Evolutionary conservation across 2,888 invertebrate species (phyloP).

Genomic region (Candidula unifasciata): DNA sequence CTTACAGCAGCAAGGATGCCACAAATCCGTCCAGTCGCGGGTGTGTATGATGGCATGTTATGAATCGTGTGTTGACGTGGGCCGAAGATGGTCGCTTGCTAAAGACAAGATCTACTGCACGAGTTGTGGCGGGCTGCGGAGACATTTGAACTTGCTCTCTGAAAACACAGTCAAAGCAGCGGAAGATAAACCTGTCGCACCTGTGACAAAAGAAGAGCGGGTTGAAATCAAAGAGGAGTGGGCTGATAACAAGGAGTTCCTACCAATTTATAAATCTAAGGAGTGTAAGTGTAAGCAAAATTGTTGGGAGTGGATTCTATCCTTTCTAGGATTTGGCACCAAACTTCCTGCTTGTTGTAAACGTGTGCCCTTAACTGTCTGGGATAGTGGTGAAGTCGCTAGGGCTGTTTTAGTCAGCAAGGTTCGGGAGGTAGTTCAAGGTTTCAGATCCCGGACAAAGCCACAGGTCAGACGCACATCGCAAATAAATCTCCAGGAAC

Average conservation of each 20-base stretch:
- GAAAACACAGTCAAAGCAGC: not conserved
- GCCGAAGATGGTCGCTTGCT: not conserved
- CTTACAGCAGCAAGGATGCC: slow-evolving; percentile 7
- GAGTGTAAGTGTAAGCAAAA: not conserved
- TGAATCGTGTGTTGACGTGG: slow-evolving; percentile 42
- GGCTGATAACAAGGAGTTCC: too few relatives aligned
- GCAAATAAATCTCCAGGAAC: not conserved
- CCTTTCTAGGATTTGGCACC: slow-evolving; percentile 15
- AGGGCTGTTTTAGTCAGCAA: not conserved
- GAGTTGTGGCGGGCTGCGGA: not conserved
- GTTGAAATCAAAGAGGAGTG: too few relatives aligned
- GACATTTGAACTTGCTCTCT: not conserved
- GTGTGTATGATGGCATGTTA: slow-evolving; percentile 34
- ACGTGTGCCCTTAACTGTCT: not conserved
- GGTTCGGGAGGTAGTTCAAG: not conserved
- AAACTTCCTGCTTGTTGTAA: slow-evolving; percentile 11
- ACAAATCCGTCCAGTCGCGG: not conserved
- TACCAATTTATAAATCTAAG: too few relatives aligned
- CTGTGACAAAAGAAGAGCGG: too few relatives aligned
- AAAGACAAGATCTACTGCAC: not conserved
- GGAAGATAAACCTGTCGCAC: too few relatives aligned
- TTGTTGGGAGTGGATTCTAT: slow-evolving; percentile 9
- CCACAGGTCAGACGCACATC: not conserved
- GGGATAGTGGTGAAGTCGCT: not conserved
- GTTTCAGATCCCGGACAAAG: too few relatives aligned